Evolutionary conservation across 2,113 vertebrate genomes (phyloP), one percentile per base, ranked within the genome.

Genomic region (Pedionomus torquatus): DNA sequence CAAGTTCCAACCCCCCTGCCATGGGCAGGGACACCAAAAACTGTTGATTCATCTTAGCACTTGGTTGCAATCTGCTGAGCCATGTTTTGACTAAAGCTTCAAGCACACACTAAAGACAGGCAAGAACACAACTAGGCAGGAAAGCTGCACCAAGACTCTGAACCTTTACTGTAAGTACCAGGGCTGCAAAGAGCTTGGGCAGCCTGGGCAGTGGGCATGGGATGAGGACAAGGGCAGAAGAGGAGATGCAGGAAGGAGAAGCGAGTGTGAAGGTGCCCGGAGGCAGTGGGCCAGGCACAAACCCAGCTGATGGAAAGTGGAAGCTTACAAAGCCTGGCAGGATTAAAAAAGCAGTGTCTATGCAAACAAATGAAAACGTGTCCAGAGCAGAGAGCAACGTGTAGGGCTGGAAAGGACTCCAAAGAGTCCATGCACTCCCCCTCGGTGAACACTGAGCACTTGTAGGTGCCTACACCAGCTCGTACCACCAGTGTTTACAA

Each of bases 341-440:
- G 4, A 28, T 46, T 25, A 48, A n/a, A 20, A 13, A 10, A 17
- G 14, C 49, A 19, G 28, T 2, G 30, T 17, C 65, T 31, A 5
- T 10, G 33, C 21, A 44, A 74, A 43, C 2, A 5, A 30, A 17
- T 28, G 44, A 37, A 49, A 28, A 37, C 3, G 0, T 9, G 10
- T 4, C 4, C 11, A 17, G 51, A 81, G 64, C 63, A 39, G 35
- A 60, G 46, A 20, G 39, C 1, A 3, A 18, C 1, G 11, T 1
- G 33, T 4, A 11, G 69, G 61, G 28, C 39, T 68, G 76, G 61
- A 48, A 33, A 37, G 69, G 69, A 37, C 43, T 17, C 69, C 60
- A 18, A 16, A n/a, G 41, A 4, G 43, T 9, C 43, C 58, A 1
- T 0, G 23, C 5, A 0, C 31, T 64, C 49, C n/a, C 49, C n/a